Evolutionary conservation across 2,113 vertebrate species (phyloP).

Genomic region (Saimiri boliviensis): DNA sequence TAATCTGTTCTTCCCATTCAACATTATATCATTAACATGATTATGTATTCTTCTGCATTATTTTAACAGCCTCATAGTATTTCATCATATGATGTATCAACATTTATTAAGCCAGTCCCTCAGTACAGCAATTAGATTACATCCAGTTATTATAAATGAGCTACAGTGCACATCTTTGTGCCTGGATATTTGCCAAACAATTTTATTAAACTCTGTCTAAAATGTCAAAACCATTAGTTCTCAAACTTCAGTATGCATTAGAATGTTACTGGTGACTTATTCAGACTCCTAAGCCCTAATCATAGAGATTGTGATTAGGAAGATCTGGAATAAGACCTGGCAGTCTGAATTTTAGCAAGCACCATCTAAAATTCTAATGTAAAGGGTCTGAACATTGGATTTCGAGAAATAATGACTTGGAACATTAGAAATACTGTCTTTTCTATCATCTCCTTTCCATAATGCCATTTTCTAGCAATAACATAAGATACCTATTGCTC

Average conservation of each 20-base stretch:
- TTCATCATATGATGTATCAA: conserved; percentile 34
- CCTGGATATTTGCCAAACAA: not conserved
- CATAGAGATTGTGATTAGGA: not conserved
- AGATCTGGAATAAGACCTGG: not conserved
- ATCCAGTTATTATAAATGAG: conserved; percentile 32
- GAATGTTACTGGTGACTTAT: not conserved
- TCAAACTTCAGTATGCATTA: not conserved
- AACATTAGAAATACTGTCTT: not conserved
- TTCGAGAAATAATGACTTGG: conserved; percentile 36
- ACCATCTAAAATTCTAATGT: not conserved
- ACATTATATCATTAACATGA: conserved; percentile 17
- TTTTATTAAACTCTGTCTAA: conserved; percentile 13
- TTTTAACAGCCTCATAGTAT: conserved; percentile 26
- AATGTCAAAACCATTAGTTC: conserved; percentile 34
- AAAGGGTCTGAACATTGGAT: not conserved
- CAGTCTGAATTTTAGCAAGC: not conserved
- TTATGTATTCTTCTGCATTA: conserved; percentile 25
- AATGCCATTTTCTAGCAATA: not conserved
- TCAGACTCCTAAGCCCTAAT: not conserved
- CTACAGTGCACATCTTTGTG: not conserved
- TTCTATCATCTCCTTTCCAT: not conserved
- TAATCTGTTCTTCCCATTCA: not conserved
- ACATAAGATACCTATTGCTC: not conserved
- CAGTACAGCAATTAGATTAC: not conserved
- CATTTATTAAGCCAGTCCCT: conserved; percentile 43